Conservation (phyloP, 30 jellyfish, hydroid and myxozoan genomes). For the Aurelia coerulea region DNA sequence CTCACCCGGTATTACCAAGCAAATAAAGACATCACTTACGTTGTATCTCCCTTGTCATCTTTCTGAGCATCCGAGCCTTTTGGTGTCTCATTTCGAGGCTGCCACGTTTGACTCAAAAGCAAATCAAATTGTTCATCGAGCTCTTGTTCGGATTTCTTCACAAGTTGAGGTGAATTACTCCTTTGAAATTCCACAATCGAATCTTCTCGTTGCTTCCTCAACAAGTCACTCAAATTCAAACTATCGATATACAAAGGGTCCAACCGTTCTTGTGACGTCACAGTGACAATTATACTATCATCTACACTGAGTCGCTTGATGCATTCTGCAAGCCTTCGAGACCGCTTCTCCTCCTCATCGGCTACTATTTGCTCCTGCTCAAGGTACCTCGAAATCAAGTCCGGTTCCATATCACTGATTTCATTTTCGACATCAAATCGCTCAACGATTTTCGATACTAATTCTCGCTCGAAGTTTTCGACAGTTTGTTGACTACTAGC, state of each 20-base stretch:
- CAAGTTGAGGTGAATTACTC: constrained; percentile 7
- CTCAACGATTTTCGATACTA: constrained; percentile 92
- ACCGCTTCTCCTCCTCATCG: constrained; percentile 54
- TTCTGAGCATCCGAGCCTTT: constrained; percentile 30
- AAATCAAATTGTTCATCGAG: constrained; percentile 40
- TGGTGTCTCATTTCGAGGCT: constrained; percentile 50
- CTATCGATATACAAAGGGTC: constrained; percentile 70
- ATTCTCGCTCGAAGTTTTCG: constrained; percentile 81
- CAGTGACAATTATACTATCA: constrained; percentile 67
- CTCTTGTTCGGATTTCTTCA: constrained; percentile 13
- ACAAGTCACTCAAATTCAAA: constrained; percentile 47
- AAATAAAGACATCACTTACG: too few relatives aligned
- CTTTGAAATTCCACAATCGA: constrained; percentile 62
- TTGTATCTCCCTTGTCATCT: constrained; percentile 1
- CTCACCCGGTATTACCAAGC: too few relatives aligned
- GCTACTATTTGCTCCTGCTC: constrained; percentile 50
- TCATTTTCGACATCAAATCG: constrained; percentile 92
- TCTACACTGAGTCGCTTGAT: constrained; percentile 41
- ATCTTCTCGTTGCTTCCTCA: constrained; percentile 69
- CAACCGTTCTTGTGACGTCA: constrained; percentile 75
- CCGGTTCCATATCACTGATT: constrained; percentile 68
- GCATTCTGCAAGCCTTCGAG: constrained; percentile 19
- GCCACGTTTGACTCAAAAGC: constrained; percentile 53
- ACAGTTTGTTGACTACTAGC: constrained; percentile 88
- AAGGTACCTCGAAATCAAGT: constrained; percentile 50